A percentile compares a stretch with the other conserved stretches of the same genome.
Conservation (phyloP, 2,888 invertebrate genomes). For the Sisyra nigra region DNA sequence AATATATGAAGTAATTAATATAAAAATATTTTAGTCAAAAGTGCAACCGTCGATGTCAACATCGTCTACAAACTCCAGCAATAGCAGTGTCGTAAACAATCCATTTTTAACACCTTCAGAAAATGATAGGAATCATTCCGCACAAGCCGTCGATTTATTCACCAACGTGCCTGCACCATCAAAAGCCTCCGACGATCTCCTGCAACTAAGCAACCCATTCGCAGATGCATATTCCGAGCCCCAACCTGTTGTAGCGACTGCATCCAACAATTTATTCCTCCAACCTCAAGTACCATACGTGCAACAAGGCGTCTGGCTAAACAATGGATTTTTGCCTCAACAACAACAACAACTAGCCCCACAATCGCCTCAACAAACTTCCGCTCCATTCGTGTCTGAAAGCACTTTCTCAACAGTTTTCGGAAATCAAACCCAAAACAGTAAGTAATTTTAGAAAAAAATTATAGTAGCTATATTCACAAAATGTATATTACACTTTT, state of each 20-base stretch:
- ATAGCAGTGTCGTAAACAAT: constrained; percentile 40
- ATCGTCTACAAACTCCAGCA: constrained; percentile 30
- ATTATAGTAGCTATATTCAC: constrained; percentile 9
- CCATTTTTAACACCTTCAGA: constrained; percentile 68
- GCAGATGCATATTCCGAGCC: constrained; percentile 41
- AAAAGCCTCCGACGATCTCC: constrained; percentile 76
- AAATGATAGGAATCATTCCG: constrained; percentile 18
- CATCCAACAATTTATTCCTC: constrained; percentile 8
- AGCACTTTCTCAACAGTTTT: constrained; percentile 80
- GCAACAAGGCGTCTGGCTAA: constrained; percentile 32
- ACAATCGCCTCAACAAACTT: constrained; percentile 9
- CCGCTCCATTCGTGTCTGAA: constrained; percentile 53
- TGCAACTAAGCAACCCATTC: constrained; percentile 83
- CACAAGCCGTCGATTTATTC: constrained; percentile 20
- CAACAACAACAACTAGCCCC: background rate
- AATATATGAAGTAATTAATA: no score
- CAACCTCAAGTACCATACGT: constrained; percentile 14
- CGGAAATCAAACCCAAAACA: constrained; percentile 53
- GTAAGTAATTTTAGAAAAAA: constrained; percentile 29
- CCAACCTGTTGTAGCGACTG: constrained; percentile 18
- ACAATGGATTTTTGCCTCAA: constrained; percentile 25
- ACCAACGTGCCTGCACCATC: constrained; percentile 56
- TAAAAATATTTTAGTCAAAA: constrained; percentile 40
- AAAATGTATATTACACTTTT: constrained; percentile 8
- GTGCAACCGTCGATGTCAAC: constrained; percentile 49